Evolutionary conservation across 2,797 vertebrate genomes (phyloP).

Genomic region (Ispidina picta): DNA sequence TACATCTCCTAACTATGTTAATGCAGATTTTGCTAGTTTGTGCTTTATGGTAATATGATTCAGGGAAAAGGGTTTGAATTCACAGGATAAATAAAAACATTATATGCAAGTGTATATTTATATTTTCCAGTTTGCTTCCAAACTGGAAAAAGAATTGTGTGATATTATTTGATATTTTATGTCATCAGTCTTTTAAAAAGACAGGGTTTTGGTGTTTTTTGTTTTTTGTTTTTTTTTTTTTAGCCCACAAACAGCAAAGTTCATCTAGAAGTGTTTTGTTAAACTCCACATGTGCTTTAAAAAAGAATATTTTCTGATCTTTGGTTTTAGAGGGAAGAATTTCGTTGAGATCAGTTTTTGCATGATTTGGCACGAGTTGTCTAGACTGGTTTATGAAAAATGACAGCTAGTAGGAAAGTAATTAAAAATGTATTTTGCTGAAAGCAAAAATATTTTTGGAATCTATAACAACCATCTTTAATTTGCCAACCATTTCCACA

Average conservation of each 20-base stretch:
- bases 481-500: conserved; percentile 75
- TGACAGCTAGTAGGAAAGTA: conserved; percentile 84
- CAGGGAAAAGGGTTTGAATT: conserved; percentile 9
- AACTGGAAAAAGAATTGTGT: not conserved
- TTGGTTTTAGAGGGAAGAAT: conserved; percentile 65
- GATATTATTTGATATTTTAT: not conserved
- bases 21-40: not conserved
- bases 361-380: conserved; percentile 77
- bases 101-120: not conserved
- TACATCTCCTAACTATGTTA: not conserved
- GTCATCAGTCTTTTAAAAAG: not conserved
- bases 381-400: conserved; percentile 83
- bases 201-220: not conserved
- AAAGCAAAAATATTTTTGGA: conserved; percentile 86
- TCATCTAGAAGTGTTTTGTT: conserved; percentile 72
- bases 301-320: conserved; percentile 59
- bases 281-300: not conserved
- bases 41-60: not conserved
- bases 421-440: conserved; percentile 87
- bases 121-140: conserved; percentile 8
- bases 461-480: conserved; percentile 81
- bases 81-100: conserved; percentile 4
- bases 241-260: not conserved
- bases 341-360: conserved; percentile 77
- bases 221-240: not conserved